Evolutionary conservation across 2,797 vertebrate species (phyloP), one percentile per base, ranked within the genome.

Genomic region (Selene dorsalis): DNA sequence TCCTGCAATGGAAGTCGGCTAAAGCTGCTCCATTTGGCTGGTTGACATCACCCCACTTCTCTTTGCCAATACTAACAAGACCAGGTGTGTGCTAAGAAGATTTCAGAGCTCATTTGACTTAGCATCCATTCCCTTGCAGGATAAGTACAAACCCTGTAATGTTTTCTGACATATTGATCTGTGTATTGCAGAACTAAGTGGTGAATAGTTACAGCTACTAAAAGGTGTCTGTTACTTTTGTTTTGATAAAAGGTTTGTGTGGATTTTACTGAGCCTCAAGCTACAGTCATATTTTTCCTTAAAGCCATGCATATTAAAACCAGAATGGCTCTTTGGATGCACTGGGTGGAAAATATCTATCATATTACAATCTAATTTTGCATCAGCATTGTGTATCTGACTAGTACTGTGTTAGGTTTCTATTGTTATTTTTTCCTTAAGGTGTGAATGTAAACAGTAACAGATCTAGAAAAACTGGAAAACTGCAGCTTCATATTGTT

Each of bases 61-160:
- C 47, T 28, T 45, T 85, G 90, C 92, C 91, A 93, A 80, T 64
- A 76, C 83, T 77, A 92, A 93, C 90, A 91, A 82, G 61, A 67
- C 90, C 92, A 94, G 90, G 89, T 94, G 91, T 85, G 76, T 79
- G 77, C 80, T 82, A 59, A 85, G 83, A 89, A 69, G 83, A 87
- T 88, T 91, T 91, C 74, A 87, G 73, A 80, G 74, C 82, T 80
- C 70, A 73, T 89, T 91, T 89, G 62, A 88, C 86, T 91, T 79
- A 86, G 74, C 83, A 80, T 89, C 69, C 57, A 77, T 85, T 84
- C 68, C 63, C 52, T 72, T 28, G 47, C 69, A 81, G 82, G 57
- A 86, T 81, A 77, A 89, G 82, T 83, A 75, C 52, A 87, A 83
- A 77, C 75, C 63, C 60, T 82, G 74, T 85, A 87, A 91, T 85